Base-by-base conservation (phyloP, 2,888 invertebrate species). In the Drosophila prolongata region DNA sequence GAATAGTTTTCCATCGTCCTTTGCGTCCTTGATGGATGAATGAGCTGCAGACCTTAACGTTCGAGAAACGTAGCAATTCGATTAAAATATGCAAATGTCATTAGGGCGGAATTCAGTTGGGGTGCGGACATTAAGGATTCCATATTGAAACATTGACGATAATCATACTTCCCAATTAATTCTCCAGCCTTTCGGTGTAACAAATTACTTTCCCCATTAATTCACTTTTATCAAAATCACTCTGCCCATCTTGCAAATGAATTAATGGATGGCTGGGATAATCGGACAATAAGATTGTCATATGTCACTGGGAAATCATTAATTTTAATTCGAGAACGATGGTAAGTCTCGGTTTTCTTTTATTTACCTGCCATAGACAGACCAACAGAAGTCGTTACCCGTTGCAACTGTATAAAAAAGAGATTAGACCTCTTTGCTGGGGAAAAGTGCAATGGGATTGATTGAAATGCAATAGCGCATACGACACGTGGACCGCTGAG, bases 21-120 rank as follows among this genome's bases (percentile, higher is more conserved):
- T 65, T 47, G 43, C 60, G 85, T 61, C 87, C 88, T 85, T 82
- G 75, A 75, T 59, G 56, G 46, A n/a, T 42, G 55, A 54, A 30
- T 24, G 46, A 59, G 14, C 9, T 24, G 43, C 37, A 54, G 53
- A 49, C 62, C 61, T 38, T 60, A 53, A 37, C 50, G 44, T 37
- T 52, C 38, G 16, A 55, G 57, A 27, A 54, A 38, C 42, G 27
- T 35, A 27, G 44, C 62, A 79, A 71, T 71, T 81, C 76, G 82
- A 87, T 81, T 87, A 87, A 84, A 84, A 56, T 68, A 87, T 84
- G 82, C 82, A 84, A 81, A 84, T 84, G 67, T 38, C 44, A 62
- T 67, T 61, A 52, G 30, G 6, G 30, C 19, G 56, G n/a, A 53
- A 24, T 2, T 49, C 30, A 10, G 11, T 47, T 34, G 14, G 30